Conservation (phyloP, 2,888 invertebrate species). For the Cerastoderma edule region DNA sequence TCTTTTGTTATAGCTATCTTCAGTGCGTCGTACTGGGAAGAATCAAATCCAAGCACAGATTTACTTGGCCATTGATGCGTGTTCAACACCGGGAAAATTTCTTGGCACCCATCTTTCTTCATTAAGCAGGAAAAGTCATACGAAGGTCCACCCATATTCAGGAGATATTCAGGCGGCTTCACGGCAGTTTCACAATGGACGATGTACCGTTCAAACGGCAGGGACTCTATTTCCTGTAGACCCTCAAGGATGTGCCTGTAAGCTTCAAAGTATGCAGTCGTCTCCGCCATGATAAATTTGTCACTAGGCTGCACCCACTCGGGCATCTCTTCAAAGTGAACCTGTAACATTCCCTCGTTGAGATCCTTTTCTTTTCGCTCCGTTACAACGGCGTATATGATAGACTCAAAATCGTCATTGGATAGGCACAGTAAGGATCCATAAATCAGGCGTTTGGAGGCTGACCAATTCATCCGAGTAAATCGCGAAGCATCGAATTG, state of each 20-base stretch:
- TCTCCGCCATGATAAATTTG: slow-evolving; percentile 88
- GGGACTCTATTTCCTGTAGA: slow-evolving; percentile 86
- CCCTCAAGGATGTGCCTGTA: slow-evolving; percentile 90
- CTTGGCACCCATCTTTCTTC: background rate
- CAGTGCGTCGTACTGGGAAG: slow-evolving; percentile 77
- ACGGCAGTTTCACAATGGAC: slow-evolving; percentile 66
- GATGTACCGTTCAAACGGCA: slow-evolving; percentile 73
- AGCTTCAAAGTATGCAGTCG: slow-evolving; percentile 92
- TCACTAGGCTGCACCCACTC: slow-evolving; percentile 49
- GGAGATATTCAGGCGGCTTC: slow-evolving; percentile 66
- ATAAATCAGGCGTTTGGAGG: slow-evolving; percentile 87
- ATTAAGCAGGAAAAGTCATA: slow-evolving; percentile 51
- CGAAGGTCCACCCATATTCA: slow-evolving; percentile 24
- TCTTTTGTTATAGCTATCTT: slow-evolving; percentile 78
- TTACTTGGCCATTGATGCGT: slow-evolving; percentile 63
- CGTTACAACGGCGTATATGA: slow-evolving; percentile 88
- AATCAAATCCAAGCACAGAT: slow-evolving; percentile 55
- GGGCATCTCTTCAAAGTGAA: slow-evolving; percentile 65
- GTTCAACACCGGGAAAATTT: slow-evolving; percentile 45
- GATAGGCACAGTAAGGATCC: slow-evolving; percentile 91
- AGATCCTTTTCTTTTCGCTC: slow-evolving; percentile 71
- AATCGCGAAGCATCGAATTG: slow-evolving; percentile 65
- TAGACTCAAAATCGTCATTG: slow-evolving; percentile 88
- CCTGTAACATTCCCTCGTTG: slow-evolving; percentile 69
- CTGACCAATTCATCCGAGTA: slow-evolving; percentile 82